Percentiles rank a stretch among this genome's conserved stretches.
phyloP scores from a whole-genome alignment of 2,797 vertebrate species.

The Acanthopagrus latus region DNA sequence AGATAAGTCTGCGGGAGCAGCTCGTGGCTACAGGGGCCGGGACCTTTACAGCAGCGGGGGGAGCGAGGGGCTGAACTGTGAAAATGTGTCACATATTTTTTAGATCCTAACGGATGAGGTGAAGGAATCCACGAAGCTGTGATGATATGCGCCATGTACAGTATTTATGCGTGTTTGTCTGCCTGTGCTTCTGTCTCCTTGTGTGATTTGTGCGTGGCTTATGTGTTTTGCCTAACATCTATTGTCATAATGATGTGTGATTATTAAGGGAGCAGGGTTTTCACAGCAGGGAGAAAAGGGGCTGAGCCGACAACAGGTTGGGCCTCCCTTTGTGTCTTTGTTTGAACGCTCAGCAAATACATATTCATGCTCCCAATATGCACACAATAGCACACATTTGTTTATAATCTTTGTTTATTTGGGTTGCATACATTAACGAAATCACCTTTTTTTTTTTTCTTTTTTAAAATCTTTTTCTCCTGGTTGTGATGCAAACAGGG shows the following conservation, averaged over 20 bases:
- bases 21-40: constrained; percentile 29
- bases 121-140: constrained; percentile 34
- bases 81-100: constrained; percentile 13
- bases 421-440: constrained; percentile 64
- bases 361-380: constrained; percentile 78
- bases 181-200: constrained; percentile 46
- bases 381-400: constrained; percentile 69
- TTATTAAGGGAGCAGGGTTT: constrained; percentile 80
- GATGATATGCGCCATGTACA: constrained; percentile 45
- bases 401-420: constrained; percentile 75
- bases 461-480: too few relatives aligned
- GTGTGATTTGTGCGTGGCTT: constrained; percentile 59
- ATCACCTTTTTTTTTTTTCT: constrained; percentile 11
- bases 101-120: constrained; percentile 28
- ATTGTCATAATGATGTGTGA: constrained; percentile 81
- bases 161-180: constrained; percentile 59
- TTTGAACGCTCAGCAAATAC: constrained; percentile 74
- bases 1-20: constrained; percentile 72
- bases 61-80: constrained; percentile 22
- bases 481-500: constrained; percentile 33
- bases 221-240: constrained; percentile 78
- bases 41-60: constrained; percentile 57
- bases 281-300: constrained; percentile 78
- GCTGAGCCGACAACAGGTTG: constrained; percentile 79
- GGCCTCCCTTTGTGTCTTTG: constrained; percentile 80